These are phyloP conservation scores for Pantherophis alleghaniensis DNA, from an alignment of 2,797 vertebrate genomes.

Conservation along the genomic window DNA sequence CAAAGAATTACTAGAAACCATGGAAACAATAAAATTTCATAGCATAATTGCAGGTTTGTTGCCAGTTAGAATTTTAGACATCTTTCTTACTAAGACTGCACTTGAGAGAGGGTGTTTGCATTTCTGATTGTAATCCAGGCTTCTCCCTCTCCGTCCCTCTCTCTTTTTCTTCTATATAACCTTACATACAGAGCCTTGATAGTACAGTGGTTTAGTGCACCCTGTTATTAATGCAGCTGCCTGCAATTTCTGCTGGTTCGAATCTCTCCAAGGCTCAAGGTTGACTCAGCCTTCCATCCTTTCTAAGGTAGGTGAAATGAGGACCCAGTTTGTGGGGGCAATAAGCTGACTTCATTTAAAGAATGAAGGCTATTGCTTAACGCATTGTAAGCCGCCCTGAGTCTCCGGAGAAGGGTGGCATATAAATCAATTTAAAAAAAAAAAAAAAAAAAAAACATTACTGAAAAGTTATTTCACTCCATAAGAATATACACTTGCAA, in stretches of 20 bases:
- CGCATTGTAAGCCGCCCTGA: too few relatives aligned
- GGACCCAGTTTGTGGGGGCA: too few relatives aligned
- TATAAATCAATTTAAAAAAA: too few relatives aligned
- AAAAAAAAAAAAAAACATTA: neutral
- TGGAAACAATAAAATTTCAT: slow-evolving; percentile 14
- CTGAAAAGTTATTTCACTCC: neutral
- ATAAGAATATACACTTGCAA: neutral
- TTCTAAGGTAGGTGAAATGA: too few relatives aligned
- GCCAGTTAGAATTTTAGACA: slow-evolving; percentile 49
- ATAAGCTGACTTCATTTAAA: too few relatives aligned
- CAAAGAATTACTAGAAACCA: slow-evolving; percentile 33
- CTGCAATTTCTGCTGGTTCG: too few relatives aligned
- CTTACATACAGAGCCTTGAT: neutral
- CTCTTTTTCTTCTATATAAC: neutral
- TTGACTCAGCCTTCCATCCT: too few relatives aligned
- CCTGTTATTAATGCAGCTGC: too few relatives aligned
- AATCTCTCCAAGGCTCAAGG: too few relatives aligned
- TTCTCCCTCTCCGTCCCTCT: neutral
- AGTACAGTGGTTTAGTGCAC: too few relatives aligned
- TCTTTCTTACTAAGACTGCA: slow-evolving; percentile 26
- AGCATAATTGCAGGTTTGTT: slow-evolving; percentile 53
- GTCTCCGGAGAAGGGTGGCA: too few relatives aligned
- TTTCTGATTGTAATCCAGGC: neutral
- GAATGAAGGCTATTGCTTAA: too few relatives aligned
- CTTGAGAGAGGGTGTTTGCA: neutral